Conservation (phyloP, 2,888 invertebrate genomes). For the Caenorhabditis sp. region DNA sequence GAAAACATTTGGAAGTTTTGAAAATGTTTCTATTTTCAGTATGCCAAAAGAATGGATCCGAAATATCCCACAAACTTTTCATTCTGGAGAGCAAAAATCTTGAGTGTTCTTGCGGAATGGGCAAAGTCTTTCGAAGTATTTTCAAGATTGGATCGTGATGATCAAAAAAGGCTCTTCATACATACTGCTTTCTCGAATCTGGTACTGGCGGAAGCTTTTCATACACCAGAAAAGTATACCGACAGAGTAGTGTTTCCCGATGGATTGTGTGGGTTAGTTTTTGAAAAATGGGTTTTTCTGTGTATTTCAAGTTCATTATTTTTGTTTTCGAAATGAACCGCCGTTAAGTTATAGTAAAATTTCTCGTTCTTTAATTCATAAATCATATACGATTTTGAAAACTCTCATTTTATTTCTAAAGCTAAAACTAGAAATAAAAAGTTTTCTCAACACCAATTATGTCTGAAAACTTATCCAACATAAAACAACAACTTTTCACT, state of each 20-base stretch:
- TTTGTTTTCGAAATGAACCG: no score
- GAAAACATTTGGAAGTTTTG: not conserved
- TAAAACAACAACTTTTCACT: no score
- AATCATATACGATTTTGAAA: no score
- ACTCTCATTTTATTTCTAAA: no score
- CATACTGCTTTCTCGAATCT: slow-evolving; percentile 67
- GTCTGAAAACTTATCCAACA: no score
- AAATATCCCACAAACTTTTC: slow-evolving; percentile 61
- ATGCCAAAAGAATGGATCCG: slow-evolving; percentile 41
- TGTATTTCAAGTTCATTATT: no score
- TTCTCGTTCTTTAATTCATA: no score
- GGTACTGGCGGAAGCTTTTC: slow-evolving; percentile 69
- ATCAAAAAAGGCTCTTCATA: slow-evolving; percentile 57
- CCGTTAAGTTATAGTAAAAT: no score
- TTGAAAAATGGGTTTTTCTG: no score
- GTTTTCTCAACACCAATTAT: no score
- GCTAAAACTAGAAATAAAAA: no score
- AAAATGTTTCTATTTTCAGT: slow-evolving; percentile 30
- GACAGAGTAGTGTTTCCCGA: slow-evolving; percentile 69
- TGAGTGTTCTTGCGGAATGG: slow-evolving; percentile 68
- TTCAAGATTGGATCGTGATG: slow-evolving; percentile 46
- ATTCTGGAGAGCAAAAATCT: slow-evolving; percentile 68
- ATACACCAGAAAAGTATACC: slow-evolving; percentile 67
- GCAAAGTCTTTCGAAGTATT: slow-evolving; percentile 69
- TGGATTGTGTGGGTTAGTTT: slow-evolving; percentile 59